Evolutionary conservation across 2,888 invertebrate genomes (phyloP), one percentile per base, ranked within the genome.

Genomic region (Psylliodes chrysocephalus): DNA sequence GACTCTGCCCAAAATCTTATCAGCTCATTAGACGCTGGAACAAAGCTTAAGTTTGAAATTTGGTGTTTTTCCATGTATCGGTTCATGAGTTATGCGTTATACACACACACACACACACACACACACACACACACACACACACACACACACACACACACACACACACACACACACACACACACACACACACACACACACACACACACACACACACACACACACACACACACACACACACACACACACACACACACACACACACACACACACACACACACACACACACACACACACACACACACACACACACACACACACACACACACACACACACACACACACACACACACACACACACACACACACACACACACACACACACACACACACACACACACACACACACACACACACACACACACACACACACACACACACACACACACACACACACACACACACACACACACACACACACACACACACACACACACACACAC

Each of bases 91-190:
- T n/a, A n/a, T n/a, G n/a, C n/a, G n/a, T n/a, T n/a, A n/a, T n/a
- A n/a, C n/a, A n/a, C n/a, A n/a, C n/a, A n/a, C n/a, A n/a, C n/a
- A n/a, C n/a, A n/a, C n/a, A 40, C 40, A 40, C 40, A 40, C 40
- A 40, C 40, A 40, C 40, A 40, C 40, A 40, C 40, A 40, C 40
- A 40, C 40, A 40, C 40, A 40, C 40, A 40, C 40, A 40, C 40
- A 40, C 40, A 40, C 40, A 40, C 40, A 40, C 40, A 40, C 40
- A 40, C 40, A 40, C 40, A 40, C 40, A 40, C 40, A 40, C 40
- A 40, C 40, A 40, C 40, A 40, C 40, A 40, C 40, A 40, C 40
- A 40, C 40, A 40, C 40, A 40, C 40, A 40, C 40, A 40, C 40
- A 40, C 40, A 40, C 40, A 40, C 40, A 40, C 40, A 40, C 40